Conservation (phyloP, 2,888 invertebrate species). For the Clistopyga incitator region DNA sequence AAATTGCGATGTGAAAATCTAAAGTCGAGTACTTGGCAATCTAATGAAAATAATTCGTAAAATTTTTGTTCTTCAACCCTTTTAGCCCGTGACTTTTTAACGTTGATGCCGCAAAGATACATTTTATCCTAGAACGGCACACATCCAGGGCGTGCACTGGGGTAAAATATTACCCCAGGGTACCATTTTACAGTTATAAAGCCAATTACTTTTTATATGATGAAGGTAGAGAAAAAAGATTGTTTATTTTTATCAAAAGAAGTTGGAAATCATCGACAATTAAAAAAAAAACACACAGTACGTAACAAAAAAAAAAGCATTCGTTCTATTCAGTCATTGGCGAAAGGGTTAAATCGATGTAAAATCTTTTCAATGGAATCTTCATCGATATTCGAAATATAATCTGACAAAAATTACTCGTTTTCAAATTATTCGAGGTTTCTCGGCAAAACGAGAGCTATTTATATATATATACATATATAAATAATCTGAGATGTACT, state of each 20-base stretch:
- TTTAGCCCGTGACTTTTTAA: conserved; percentile 1
- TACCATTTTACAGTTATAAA: background rate
- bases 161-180: too few species aligned
- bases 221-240: conserved; percentile 44
- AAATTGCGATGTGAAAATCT: conserved; percentile 29
- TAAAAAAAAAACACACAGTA: background rate
- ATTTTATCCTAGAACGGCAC: too few species aligned
- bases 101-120: background rate
- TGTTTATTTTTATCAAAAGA: conserved; percentile 11
- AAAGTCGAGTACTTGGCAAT: conserved; percentile 55
- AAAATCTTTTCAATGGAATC: conserved; percentile 59
- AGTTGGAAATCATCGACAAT: background rate
- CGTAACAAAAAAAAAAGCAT: background rate
- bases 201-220: conserved; percentile 16
- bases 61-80: conserved; percentile 28
- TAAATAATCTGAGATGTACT: conserved; percentile 32
- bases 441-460: conserved; percentile 15
- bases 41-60: conserved; percentile 39
- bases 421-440: conserved; percentile 48
- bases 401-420: conserved; percentile 56
- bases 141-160: too few species aligned
- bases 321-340: background rate
- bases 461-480: background rate
- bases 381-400: conserved; percentile 63
- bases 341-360: conserved; percentile 42